Percentiles rank a stretch among this genome's conserved stretches.
Evolutionary conservation across 2,888 invertebrate species (phyloP).

Genomic region (Pseudoips prasinana): DNA sequence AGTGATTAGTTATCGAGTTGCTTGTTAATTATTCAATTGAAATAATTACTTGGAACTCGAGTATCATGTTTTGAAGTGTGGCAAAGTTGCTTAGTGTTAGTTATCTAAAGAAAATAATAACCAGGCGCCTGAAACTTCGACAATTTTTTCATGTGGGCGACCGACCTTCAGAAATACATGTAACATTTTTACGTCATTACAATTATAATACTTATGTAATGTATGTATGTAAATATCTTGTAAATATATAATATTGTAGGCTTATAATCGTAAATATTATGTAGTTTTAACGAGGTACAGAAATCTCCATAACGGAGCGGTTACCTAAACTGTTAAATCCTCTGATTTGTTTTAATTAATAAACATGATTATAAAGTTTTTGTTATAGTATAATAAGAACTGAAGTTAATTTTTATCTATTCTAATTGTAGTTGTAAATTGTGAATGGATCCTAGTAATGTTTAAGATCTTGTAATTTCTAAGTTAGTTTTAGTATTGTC

Average conservation of each 20-base stretch:
- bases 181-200: slow-evolving; percentile 15
- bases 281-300: slow-evolving; percentile 28
- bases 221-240: slow-evolving; percentile 42
- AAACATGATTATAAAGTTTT: slow-evolving; percentile 26
- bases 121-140: no score
- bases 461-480: slow-evolving; percentile 59
- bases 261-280: slow-evolving; percentile 17
- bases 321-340: slow-evolving; percentile 30
- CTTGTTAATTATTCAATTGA: no score
- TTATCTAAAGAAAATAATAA: no score
- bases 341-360: slow-evolving; percentile 25
- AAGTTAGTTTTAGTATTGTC: slow-evolving; percentile 41
- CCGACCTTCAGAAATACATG: no score
- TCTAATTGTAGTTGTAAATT: slow-evolving; percentile 56
- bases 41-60: no score
- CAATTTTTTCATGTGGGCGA: no score
- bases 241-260: slow-evolving; percentile 33
- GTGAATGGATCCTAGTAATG: slow-evolving; percentile 73
- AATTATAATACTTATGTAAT: slow-evolving; percentile 14
- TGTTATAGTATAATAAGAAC: slow-evolving; percentile 38
- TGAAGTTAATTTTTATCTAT: slow-evolving; percentile 40
- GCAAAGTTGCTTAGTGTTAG: no score
- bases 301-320: slow-evolving; percentile 22
- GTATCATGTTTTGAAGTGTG: no score
- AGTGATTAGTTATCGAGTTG: no score